phyloP scores from a whole-genome alignment of 1,140 invertebrate species.

The Trypoxylus dichotomus region DNA sequence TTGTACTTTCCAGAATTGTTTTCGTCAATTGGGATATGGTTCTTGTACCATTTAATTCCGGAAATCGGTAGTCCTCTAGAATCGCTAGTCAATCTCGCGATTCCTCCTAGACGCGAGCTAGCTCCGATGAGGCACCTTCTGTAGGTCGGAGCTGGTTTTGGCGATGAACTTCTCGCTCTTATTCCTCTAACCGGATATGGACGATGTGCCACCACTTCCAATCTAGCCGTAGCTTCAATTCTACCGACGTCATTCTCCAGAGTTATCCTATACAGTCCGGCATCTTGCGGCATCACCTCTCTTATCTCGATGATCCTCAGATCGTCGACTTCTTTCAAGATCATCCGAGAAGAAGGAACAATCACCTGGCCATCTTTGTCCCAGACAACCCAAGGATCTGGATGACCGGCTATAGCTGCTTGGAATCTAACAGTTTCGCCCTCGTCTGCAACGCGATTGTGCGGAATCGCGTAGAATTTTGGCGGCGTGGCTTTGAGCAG shows the following conservation, averaged over 20 bases:
- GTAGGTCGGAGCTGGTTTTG: constrained; percentile 45
- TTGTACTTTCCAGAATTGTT: constrained; percentile 46
- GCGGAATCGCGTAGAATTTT: constrained; percentile 86
- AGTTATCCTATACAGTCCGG: constrained; percentile 77
- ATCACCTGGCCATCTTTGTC: constrained; percentile 74
- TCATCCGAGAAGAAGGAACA: constrained; percentile 65
- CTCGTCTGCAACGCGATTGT: constrained; percentile 80
- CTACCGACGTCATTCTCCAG: constrained; percentile 82
- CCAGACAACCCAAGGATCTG: constrained; percentile 77
- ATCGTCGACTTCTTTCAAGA: constrained; percentile 76
- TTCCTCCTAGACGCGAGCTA: constrained; percentile 57
- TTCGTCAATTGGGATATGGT: constrained; percentile 57
- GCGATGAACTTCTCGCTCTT: constrained; percentile 54
- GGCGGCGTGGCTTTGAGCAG: constrained; percentile 58
- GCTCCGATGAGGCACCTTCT: constrained; percentile 53
- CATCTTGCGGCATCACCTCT: constrained; percentile 75
- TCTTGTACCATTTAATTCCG: constrained; percentile 64
- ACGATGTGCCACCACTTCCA: constrained; percentile 74
- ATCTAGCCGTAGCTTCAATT: constrained; percentile 74
- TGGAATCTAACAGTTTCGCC: constrained; percentile 80
- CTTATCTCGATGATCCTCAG: constrained; percentile 74
- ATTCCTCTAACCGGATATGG: constrained; percentile 51
- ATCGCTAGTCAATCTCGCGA: constrained; percentile 60
- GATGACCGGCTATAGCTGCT: constrained; percentile 76
- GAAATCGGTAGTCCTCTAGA: constrained; percentile 62